Conservation (phyloP, 2,113 vertebrate species). For the Hyperopisus bebe region DNA sequence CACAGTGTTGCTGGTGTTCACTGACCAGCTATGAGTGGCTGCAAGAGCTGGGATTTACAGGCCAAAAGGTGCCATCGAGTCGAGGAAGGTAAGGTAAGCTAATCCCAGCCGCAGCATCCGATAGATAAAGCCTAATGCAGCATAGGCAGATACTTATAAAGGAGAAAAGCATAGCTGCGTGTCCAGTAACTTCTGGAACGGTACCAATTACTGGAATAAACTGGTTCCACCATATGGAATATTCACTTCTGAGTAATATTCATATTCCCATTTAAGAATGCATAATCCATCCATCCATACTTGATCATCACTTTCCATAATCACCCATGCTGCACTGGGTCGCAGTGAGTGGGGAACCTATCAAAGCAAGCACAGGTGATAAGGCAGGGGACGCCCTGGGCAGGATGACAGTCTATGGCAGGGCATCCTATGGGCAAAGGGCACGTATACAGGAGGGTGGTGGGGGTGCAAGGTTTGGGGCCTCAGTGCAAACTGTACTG, state of each 20-base stretch:
- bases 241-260: background rate
- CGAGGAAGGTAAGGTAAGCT: background rate
- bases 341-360: background rate
- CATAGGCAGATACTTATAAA: background rate
- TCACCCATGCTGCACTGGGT: background rate
- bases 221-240: background rate
- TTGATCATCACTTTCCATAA: background rate
- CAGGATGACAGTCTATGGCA: background rate
- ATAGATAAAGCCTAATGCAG: background rate
- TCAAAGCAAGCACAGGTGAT: background rate
- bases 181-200: background rate
- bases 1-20: background rate
- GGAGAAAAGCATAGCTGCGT: background rate
- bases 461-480: background rate
- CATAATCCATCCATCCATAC: background rate
- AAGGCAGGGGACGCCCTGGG: background rate
- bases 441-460: background rate
- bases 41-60: background rate
- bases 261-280: background rate
- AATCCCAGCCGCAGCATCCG: background rate
- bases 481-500: background rate
- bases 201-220: background rate
- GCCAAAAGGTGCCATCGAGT: background rate
- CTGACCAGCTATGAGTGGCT: background rate
- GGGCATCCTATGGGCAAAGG: background rate